Evolutionary conservation across 2,797 vertebrate species (phyloP), one percentile per base, ranked within the genome.

Genomic region (Hylomyscus alleni): DNA sequence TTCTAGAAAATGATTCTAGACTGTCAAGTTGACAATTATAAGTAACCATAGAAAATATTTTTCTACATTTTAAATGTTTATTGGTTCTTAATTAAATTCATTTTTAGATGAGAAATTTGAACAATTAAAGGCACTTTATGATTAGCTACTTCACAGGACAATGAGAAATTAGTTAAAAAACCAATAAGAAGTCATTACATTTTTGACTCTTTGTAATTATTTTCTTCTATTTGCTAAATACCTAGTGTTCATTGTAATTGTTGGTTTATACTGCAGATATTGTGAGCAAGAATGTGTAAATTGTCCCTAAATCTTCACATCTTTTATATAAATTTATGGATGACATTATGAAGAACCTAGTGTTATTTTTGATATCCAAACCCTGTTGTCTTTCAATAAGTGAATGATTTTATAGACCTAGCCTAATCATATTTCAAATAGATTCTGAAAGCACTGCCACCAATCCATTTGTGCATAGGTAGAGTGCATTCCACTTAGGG

Each of bases 61-160:
- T 93, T 82, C 69, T 56, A 93, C 67, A 73, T 72, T 85, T 47
- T 44, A 89, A 89, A 69, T 14, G 40, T 52, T 47, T 60, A 26
- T 69, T 56, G 40, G 56, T 2, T 44, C 80, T 91, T 93, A 62
- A 58, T 94, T 54, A 91, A 84, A 77, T 29, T 65, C 26, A 92
- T 81, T 72, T 96, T 87, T 92, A 62, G 62, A 84, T 26, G 56
- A 95, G 14, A 34, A 2, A 56, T 75, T 90, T 90, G 75, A 96
- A 72, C 29, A 50, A 15, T 44, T 40, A 77, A 15, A 69, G 95
- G 31, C 87, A 15, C 50, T 56, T 85, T 78, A 40, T 85, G 19
- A 58, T 58, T 76, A 65, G n/a, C 24, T 19, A 58, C 12, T 92
- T 52, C 65, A 52, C 26, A 58, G 14, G 62, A 29, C 80, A 81